phyloP scores from a whole-genome alignment of 1,140 invertebrate species.

The Bombyx mandarina region DNA sequence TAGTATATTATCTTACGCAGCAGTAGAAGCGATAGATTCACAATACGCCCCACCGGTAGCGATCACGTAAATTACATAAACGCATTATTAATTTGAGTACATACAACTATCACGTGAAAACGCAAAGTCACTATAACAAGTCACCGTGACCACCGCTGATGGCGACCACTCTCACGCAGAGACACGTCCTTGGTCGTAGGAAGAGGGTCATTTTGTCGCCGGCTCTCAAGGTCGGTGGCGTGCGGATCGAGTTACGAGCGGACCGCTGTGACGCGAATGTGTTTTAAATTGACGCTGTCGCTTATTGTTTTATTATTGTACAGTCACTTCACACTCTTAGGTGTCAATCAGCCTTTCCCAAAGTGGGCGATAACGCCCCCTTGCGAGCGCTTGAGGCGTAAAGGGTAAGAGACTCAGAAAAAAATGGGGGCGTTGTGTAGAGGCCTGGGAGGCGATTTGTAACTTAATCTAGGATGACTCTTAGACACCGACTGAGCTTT shows the following conservation, averaged over 20 bases:
- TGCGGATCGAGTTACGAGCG: conserved; percentile 2
- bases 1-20: too few species aligned
- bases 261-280: neutral
- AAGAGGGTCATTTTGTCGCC: conserved; percentile 27
- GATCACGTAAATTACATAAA: neutral
- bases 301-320: neutral
- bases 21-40: too few species aligned
- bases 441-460: too few species aligned
- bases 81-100: conserved; percentile 1
- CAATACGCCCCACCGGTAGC: too few species aligned
- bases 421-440: too few species aligned
- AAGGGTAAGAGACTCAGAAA: too few species aligned
- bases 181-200: conserved; percentile 24
- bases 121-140: neutral
- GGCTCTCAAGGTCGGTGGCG: conserved; percentile 1
- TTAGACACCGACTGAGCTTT: too few species aligned
- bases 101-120: neutral
- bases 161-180: conserved; percentile 15
- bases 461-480: too few species aligned
- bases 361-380: too few species aligned
- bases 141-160: neutral
- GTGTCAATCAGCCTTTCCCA: too few species aligned
- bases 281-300: neutral
- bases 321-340: too few species aligned
- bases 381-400: too few species aligned